Evolutionary conservation across 2,888 invertebrate species (phyloP).

Genomic region (Morinoia aosen): DNA sequence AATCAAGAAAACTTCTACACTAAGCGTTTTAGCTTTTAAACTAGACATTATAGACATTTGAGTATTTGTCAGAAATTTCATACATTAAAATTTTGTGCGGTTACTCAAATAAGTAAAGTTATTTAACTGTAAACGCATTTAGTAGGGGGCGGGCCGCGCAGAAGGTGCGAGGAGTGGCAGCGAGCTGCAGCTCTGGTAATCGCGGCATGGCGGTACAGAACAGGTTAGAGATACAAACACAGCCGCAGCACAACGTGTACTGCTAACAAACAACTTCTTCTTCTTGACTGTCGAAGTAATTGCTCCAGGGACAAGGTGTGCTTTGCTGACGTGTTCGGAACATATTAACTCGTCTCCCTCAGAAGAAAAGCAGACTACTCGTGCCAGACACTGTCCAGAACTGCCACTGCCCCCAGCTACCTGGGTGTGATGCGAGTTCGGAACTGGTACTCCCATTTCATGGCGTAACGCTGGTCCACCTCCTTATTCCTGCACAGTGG

Average conservation of each 20-base stretch:
- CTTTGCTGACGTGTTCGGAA: not conserved
- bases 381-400: not conserved
- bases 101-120: too few relatives aligned
- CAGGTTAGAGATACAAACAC: not conserved
- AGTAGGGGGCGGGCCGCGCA: too few relatives aligned
- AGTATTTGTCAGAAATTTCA: too few relatives aligned
- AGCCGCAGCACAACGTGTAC: not conserved
- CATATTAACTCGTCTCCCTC: not conserved
- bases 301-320: not conserved
- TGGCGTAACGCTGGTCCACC: constrained; percentile 13
- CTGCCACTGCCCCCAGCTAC: not conserved
- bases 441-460: constrained; percentile 28
- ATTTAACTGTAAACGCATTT: too few relatives aligned
- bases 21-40: too few relatives aligned
- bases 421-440: not conserved
- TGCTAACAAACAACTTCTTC: not conserved
- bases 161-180: too few relatives aligned
- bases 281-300: not conserved
- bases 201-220: not conserved
- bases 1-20: too few relatives aligned
- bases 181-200: not conserved
- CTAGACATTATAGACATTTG: too few relatives aligned
- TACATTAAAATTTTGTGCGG: too few relatives aligned
- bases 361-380: not conserved
- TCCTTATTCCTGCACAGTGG: not conserved